Evolutionary conservation across 2,888 invertebrate genomes (phyloP), one percentile per base, ranked within the genome.

Genomic region (Thecophora atra): DNA sequence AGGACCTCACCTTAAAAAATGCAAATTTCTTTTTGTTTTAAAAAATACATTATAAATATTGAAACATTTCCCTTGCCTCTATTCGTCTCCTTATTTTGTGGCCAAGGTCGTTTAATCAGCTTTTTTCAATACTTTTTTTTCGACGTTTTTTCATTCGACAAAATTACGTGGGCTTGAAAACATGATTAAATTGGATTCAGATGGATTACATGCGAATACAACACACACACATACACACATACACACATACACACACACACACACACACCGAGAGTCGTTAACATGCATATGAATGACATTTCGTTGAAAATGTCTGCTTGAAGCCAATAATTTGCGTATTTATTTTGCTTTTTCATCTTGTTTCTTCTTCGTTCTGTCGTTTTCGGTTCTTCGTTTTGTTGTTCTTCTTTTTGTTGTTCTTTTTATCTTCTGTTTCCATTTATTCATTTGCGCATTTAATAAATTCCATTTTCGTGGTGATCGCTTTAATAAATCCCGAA

Each of bases 111-210:
- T 47, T 24, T 24, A 26, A 28, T 69, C 60, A n/a, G 69, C 47
- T 69, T 4, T 60, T 69, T 26, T 69, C 47, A 28, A 60, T 37
- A 8, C 21, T 63, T 63, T 17, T 19, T 42, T 60, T 28, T 26
- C 47, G 13, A 19, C 56, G 28, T 60, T 60, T 60, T 24, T 69
- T 26, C 28, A 28, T 73, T 70, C 73, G 65, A 74, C 75, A 76
- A 74, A 47, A 75, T 75, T 76, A 75, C 76, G 75, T 75, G 11
- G 77, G 74, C 81, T 78, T 76, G 79, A 75, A 75, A 77, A 75
- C 74, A 76, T 78, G 78, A 77, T 78, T 78, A 75, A 56, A 73
- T 72, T 47, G 71, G 71, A 71, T 71, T 71, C 62, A 63, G 72
- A 67, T 67, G 72, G 63, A 66, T 58, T 70, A 66, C 64, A 65